Conservation (phyloP, 2,888 invertebrate genomes). For the Drosophila maculinotata region DNA sequence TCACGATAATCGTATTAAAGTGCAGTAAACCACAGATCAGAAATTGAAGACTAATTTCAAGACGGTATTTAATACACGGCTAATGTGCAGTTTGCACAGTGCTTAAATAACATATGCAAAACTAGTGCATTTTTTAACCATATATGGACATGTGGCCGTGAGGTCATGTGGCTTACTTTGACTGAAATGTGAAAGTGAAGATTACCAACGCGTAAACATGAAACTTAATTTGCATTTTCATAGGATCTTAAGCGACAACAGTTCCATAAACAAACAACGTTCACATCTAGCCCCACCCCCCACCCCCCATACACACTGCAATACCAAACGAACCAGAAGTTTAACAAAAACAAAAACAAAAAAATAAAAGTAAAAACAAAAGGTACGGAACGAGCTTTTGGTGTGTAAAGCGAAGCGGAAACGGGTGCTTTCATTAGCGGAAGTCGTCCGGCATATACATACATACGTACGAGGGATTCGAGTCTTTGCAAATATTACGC, state of each 20-base stretch:
- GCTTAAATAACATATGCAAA: too few relatives aligned
- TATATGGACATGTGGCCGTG: background rate
- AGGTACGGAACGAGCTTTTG: constrained; percentile 10
- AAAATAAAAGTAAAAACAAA: constrained; percentile 11
- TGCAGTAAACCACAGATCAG: constrained; percentile 2
- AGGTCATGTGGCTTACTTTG: constrained; percentile 1
- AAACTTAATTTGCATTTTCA: constrained; percentile 66
- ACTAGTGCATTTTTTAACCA: too few relatives aligned
- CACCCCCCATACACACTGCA: background rate
- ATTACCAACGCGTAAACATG: constrained; percentile 61
- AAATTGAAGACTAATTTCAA: constrained; percentile 3
- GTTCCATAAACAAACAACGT: constrained; percentile 11
- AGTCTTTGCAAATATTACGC: constrained; percentile 21
- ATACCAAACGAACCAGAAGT: constrained; percentile 17
- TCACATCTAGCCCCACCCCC: constrained; percentile 3
- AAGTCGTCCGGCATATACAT: constrained; percentile 28
- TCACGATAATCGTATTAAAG: constrained; percentile 11
- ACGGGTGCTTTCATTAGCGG: constrained; percentile 59
- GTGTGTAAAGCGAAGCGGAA: constrained; percentile 47
- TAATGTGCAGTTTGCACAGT: too few relatives aligned
- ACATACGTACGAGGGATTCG: constrained; percentile 3
- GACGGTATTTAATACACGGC: constrained; percentile 1
- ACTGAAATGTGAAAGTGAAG: constrained; percentile 28
- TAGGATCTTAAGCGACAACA: constrained; percentile 46
- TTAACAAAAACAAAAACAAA: constrained; percentile 5